Conservation (phyloP, 2,888 invertebrate species). For the Formica aserva region DNA sequence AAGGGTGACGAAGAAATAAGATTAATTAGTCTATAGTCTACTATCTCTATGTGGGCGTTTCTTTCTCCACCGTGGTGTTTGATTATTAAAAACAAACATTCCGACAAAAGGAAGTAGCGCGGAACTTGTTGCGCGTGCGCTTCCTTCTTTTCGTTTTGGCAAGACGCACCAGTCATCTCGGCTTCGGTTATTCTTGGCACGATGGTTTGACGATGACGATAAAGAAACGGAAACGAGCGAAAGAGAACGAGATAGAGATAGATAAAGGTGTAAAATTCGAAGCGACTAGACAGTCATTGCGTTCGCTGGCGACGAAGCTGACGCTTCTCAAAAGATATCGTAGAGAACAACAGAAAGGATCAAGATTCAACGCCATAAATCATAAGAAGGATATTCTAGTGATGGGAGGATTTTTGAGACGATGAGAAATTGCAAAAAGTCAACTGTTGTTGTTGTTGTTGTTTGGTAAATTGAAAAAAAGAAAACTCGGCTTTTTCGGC, state of each 20-base stretch:
- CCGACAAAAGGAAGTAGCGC: background rate
- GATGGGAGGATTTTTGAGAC: background rate
- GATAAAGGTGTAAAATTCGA: slow-evolving; percentile 42
- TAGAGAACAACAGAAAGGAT: background rate
- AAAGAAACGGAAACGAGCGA: slow-evolving; percentile 43
- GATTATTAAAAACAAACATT: background rate
- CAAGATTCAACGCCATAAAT: background rate
- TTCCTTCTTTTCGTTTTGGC: slow-evolving; percentile 84
- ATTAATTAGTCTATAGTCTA: background rate
- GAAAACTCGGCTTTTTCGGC: background rate
- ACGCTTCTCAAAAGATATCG: slow-evolving; percentile 41
- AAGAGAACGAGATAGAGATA: slow-evolving; percentile 40
- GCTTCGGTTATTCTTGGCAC: slow-evolving; percentile 83
- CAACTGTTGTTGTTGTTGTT: background rate
- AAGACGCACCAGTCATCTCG: slow-evolving; percentile 82
- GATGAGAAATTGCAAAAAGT: background rate
- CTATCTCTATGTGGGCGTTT: background rate
- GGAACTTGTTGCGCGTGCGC: slow-evolving; percentile 22
- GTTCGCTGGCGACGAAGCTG: slow-evolving; percentile 68
- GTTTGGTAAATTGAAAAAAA: background rate
- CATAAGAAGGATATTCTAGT: background rate
- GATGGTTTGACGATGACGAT: slow-evolving; percentile 74
- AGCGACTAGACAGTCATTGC: slow-evolving; percentile 71
- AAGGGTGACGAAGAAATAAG: background rate
- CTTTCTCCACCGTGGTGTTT: background rate